phyloP scores from a whole-genome alignment of 2,888 invertebrate species.

The Drosophila melanosoma region DNA sequence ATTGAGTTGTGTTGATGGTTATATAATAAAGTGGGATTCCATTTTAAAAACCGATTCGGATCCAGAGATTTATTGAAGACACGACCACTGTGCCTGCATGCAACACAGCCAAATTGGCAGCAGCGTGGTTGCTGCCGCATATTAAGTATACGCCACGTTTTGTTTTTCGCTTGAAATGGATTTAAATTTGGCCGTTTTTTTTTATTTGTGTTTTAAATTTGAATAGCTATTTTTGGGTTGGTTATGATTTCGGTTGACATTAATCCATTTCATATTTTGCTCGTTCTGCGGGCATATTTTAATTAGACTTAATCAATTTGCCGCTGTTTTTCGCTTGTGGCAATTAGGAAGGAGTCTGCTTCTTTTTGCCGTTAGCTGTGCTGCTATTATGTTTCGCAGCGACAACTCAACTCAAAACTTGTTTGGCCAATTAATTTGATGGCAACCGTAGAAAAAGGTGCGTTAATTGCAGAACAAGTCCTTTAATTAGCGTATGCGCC shows the following conservation, averaged over 20 bases:
- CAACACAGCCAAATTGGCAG: constrained; percentile 41
- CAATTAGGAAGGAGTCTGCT: constrained; percentile 50
- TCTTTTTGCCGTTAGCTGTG: constrained; percentile 28
- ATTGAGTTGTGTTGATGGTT: constrained; percentile 80
- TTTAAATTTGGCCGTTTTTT: constrained; percentile 52
- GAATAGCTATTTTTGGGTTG: background rate
- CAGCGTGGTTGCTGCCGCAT: constrained; percentile 56
- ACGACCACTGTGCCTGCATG: constrained; percentile 41
- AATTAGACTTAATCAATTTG: constrained; percentile 61
- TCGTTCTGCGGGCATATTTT: constrained; percentile 13
- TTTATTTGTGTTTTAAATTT: constrained; percentile 20
- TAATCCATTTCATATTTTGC: background rate
- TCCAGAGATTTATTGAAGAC: constrained; percentile 59
- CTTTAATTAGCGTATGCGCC: constrained; percentile 72
- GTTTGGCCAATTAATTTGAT: constrained; percentile 67
- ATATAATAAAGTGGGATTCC: constrained; percentile 78
- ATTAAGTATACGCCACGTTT: constrained; percentile 57
- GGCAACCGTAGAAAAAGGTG: constrained; percentile 43
- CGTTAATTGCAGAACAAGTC: constrained; percentile 54
- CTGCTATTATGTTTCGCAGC: constrained; percentile 45
- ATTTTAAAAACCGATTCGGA: constrained; percentile 54
- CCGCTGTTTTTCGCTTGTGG: constrained; percentile 36
- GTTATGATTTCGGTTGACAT: constrained; percentile 10
- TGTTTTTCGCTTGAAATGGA: constrained; percentile 7
- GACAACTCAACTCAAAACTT: constrained; percentile 43